Conservation (phyloP, 2,797 vertebrate genomes). For the Tadarida brasiliensis region DNA sequence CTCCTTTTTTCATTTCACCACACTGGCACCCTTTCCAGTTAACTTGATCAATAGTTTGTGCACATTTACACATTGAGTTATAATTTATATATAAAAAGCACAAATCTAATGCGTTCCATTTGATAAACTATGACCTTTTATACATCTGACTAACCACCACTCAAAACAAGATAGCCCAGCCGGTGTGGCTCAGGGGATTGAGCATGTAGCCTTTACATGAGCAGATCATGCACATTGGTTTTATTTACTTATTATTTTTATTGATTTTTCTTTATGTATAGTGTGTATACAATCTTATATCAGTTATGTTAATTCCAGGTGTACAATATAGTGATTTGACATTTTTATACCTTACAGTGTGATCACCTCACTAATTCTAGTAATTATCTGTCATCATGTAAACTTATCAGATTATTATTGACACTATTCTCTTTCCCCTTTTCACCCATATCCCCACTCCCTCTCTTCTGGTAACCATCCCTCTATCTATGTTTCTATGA, state of each 20-base stretch:
- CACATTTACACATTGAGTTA: background rate
- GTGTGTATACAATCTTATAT: background rate
- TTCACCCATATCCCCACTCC: background rate
- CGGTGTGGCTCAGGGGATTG: too few species aligned
- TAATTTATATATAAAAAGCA: background rate
- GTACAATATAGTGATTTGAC: background rate
- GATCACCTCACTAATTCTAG: background rate
- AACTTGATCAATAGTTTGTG: background rate
- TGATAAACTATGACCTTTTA: background rate
- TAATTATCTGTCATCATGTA: background rate
- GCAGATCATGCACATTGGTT: background rate
- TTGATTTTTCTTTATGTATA: background rate
- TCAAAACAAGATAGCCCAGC: background rate
- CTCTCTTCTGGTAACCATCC: background rate
- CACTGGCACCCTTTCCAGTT: background rate
- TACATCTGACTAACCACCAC: background rate
- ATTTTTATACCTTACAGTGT: background rate
- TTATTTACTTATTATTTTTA: background rate
- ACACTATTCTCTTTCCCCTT: background rate
- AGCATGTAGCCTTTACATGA: background rate
- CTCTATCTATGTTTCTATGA: background rate
- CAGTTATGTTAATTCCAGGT: background rate
- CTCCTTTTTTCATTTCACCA: background rate
- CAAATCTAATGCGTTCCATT: background rate
- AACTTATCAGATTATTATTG: background rate